Percentiles rank a stretch among this genome's conserved stretches.
phyloP scores from a whole-genome alignment of 2,113 vertebrate genomes.

The Marcusenius ussheri region DNA sequence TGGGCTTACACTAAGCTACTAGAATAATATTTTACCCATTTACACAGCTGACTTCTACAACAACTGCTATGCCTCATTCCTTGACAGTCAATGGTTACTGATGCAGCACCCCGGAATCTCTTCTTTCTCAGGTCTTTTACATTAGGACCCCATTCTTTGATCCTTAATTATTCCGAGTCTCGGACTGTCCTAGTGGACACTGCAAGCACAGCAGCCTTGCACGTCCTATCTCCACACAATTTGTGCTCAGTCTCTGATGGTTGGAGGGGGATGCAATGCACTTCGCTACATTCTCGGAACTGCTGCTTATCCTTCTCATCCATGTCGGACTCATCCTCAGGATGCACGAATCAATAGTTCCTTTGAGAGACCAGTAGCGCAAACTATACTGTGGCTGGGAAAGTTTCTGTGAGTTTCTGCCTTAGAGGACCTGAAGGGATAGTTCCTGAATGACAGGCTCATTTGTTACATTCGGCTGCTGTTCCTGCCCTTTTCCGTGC shows the following conservation, averaged over 20 bases:
- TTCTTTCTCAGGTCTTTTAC: not conserved
- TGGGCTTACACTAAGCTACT: not conserved
- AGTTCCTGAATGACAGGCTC: not conserved
- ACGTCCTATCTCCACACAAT: no score
- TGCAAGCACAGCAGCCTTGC: not conserved
- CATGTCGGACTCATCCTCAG: slow-evolving; percentile 52
- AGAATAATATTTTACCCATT: not conserved
- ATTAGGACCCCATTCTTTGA: not conserved
- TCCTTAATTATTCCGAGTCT: not conserved
- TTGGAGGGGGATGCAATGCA: slow-evolving; percentile 21
- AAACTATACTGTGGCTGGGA: slow-evolving; percentile 34
- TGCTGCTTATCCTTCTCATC: slow-evolving; percentile 57
- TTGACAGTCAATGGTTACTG: not conserved
- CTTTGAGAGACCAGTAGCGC: slow-evolving; percentile 46
- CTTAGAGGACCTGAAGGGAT: not conserved
- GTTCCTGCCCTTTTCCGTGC: not conserved
- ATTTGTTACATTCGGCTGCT: not conserved
- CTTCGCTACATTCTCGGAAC: slow-evolving; percentile 24
- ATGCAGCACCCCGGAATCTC: not conserved
- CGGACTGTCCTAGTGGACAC: not conserved
- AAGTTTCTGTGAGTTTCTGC: slow-evolving; percentile 28
- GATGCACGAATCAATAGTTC: slow-evolving; percentile 56
- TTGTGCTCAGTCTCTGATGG: slow-evolving; percentile 53
- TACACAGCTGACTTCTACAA: not conserved
- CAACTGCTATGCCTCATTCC: not conserved